Conservation (phyloP, 1,140 invertebrate genomes). For the Limonius californicus region DNA sequence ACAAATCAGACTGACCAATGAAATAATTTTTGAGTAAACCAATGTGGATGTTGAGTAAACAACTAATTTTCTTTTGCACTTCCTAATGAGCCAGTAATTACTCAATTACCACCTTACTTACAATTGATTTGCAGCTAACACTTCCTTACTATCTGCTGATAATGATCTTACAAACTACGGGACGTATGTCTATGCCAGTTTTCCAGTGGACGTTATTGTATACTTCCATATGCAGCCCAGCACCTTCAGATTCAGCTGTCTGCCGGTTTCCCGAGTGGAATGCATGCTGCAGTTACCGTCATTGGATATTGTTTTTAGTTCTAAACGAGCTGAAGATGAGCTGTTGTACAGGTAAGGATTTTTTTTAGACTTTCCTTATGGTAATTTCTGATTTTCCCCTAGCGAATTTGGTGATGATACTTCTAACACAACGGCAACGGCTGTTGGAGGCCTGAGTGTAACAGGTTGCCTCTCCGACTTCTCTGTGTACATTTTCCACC, state of each 20-base stretch:
- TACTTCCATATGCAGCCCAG: conserved; percentile 98
- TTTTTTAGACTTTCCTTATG: conserved; percentile 23
- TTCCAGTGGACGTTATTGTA: conserved; percentile 97
- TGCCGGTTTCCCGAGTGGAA: conserved; percentile 92
- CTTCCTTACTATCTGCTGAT: conserved; percentile 43
- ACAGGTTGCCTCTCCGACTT: conserved; percentile 94
- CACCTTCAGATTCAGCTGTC: conserved; percentile 91
- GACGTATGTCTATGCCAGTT: conserved; percentile 85
- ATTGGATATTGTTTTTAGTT: conserved; percentile 89
- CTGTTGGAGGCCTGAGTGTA: conserved; percentile 84
- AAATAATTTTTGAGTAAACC: too few species aligned
- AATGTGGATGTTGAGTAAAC: too few species aligned
- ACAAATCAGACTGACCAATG: too few species aligned
- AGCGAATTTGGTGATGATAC: conserved; percentile 59
- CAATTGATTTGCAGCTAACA: conserved; percentile 23
- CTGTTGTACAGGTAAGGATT: conserved; percentile 44
- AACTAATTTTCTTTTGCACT: too few species aligned
- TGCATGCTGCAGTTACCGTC: conserved; percentile 95
- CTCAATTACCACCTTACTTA: too few species aligned
- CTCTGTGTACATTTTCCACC: conserved; percentile 96
- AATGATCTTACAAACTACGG: conserved; percentile 59
- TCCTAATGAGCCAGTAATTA: too few species aligned
- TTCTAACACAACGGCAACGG: conserved; percentile 54
- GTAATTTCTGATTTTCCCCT: conserved; percentile 16
- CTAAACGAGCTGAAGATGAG: conserved; percentile 79